Conservation (phyloP, 1,140 invertebrate species). For the Amyelois transitella region DNA sequence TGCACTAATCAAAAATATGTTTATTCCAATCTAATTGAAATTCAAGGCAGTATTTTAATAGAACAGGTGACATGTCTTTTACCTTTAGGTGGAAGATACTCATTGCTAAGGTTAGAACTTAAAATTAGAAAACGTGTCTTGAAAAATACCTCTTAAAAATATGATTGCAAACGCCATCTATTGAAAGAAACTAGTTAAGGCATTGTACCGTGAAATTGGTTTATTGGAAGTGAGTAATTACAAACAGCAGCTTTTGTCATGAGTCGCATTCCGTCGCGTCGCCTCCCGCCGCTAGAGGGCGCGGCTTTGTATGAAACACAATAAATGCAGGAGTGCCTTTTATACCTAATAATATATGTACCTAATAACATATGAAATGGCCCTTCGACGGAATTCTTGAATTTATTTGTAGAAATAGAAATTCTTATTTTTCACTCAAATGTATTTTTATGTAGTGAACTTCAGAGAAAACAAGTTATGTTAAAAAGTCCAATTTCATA, state of each 20-base stretch:
- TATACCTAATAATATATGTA: no score
- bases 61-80: no score
- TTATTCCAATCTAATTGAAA: no score
- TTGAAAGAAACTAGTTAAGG: background rate
- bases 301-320: slow-evolving; percentile 18
- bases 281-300: slow-evolving; percentile 32
- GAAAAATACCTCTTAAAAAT: no score
- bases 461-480: no score
- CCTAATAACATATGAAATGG: slow-evolving; percentile 37
- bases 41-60: no score
- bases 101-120: no score
- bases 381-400: slow-evolving; percentile 10
- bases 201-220: slow-evolving; percentile 17
- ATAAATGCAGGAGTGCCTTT: slow-evolving; percentile 30
- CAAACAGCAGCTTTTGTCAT: slow-evolving; percentile 14
- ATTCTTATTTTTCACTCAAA: no score
- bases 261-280: slow-evolving; percentile 25
- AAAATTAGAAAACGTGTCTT: no score
- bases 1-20: no score
- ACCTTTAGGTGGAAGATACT: no score
- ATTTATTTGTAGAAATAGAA: background rate
- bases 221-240: slow-evolving; percentile 24
- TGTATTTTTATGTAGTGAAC: background rate
- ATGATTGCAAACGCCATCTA: slow-evolving; percentile 1
- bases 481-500: no score